Conservation (phyloP, 2,113 vertebrate species). For the Agelaius tricolor region DNA sequence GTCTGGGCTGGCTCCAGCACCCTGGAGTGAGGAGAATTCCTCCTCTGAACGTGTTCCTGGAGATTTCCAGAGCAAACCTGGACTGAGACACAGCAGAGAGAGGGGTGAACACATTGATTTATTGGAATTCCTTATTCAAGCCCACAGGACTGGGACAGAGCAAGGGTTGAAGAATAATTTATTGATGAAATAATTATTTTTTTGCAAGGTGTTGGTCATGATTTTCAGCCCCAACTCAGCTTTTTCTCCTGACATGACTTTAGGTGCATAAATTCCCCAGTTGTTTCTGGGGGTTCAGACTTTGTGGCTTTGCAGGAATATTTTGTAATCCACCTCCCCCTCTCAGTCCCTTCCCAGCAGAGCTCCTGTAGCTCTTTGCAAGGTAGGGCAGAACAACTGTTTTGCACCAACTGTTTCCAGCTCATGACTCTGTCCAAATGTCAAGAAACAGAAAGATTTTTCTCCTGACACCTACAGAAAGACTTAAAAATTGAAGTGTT, state of each 20-base stretch:
- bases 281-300: background rate
- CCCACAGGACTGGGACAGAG: background rate
- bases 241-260: background rate
- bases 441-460: background rate
- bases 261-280: background rate
- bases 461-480: background rate
- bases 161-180: background rate
- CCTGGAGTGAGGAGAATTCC: background rate
- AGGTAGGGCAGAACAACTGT: background rate
- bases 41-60: background rate
- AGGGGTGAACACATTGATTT: background rate
- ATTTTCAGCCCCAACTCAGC: background rate
- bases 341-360: background rate
- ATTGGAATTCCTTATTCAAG: background rate
- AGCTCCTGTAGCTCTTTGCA: background rate
- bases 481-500: background rate
- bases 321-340: background rate
- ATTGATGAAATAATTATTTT: background rate
- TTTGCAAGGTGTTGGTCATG: background rate
- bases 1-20: background rate
- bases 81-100: no score
- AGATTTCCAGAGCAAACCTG: background rate
- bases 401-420: background rate
- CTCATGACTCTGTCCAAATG: background rate
- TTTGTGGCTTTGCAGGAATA: background rate